Conservation (phyloP, 2,888 invertebrate genomes). For the Cryptops parisi region DNA sequence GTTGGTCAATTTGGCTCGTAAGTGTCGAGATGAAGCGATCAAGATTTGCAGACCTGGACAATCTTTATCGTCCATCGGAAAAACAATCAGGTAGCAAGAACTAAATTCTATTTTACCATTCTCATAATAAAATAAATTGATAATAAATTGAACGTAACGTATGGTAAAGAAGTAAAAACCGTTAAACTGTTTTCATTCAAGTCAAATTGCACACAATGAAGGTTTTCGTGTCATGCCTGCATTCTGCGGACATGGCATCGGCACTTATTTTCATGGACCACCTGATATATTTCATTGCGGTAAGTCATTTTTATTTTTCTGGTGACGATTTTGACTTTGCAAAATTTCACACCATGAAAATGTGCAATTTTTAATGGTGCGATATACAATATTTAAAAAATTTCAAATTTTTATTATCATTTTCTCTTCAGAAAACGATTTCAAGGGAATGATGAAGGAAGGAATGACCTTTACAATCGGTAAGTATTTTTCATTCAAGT, state of each 20-base stretch:
- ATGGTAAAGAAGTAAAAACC: no score
- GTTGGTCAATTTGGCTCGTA: constrained; percentile 53
- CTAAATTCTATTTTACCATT: neutral
- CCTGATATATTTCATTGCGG: constrained; percentile 77
- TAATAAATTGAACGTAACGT: no score
- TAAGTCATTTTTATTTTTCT: constrained; percentile 30
- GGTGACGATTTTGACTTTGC: neutral
- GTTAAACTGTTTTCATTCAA: no score
- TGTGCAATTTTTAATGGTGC: no score
- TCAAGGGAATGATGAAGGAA: constrained; percentile 54
- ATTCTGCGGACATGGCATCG: constrained; percentile 87
- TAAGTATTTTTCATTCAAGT: constrained; percentile 33
- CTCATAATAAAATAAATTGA: neutral
- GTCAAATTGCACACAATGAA: constrained; percentile 41
- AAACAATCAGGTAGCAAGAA: constrained; percentile 22
- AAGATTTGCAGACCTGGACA: constrained; percentile 40
- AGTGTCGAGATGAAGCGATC: constrained; percentile 49
- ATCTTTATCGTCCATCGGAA: constrained; percentile 39
- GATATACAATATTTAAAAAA: neutral
- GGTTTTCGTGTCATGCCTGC: constrained; percentile 56
- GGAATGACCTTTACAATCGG: constrained; percentile 90
- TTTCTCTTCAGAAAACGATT: constrained; percentile 42
- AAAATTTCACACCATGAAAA: neutral
- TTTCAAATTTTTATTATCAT: neutral
- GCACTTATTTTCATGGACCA: constrained; percentile 77